phyloP scores from a whole-genome alignment of 1,140 invertebrate species.

The Bombus waltoni region DNA sequence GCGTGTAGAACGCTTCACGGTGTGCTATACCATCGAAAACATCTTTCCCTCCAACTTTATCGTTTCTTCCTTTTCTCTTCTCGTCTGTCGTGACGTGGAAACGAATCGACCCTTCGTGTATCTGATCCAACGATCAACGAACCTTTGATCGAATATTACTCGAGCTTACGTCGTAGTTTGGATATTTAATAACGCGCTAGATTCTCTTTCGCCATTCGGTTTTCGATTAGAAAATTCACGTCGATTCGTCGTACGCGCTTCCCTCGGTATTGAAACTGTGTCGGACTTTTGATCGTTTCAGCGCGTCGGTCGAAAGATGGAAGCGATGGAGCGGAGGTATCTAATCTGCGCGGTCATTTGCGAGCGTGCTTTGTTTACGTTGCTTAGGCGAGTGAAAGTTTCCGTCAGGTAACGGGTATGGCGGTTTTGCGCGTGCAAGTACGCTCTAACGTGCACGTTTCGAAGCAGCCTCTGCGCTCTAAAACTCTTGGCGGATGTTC shows the following conservation, averaged over 20 bases:
- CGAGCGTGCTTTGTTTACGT: slow-evolving; percentile 62
- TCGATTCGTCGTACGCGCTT: too few species aligned
- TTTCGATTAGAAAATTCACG: too few species aligned
- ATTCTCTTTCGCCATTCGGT: too few species aligned
- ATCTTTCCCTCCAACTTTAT: background rate
- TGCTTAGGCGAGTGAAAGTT: slow-evolving; percentile 66
- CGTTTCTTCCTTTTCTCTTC: too few species aligned
- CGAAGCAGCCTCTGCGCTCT: background rate
- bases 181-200: too few species aligned
- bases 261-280: too few species aligned
- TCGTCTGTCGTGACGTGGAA: too few species aligned
- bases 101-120: fast-evolving
- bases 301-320: background rate
- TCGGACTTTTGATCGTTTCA: background rate
- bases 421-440: slow-evolving; percentile 31
- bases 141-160: too few species aligned
- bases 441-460: background rate
- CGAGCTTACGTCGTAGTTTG: too few species aligned
- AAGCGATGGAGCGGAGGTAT: background rate
- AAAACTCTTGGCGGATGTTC: slow-evolving; percentile 3
- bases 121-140: too few species aligned
- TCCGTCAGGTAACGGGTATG: slow-evolving; percentile 27
- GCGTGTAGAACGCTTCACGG: background rate
- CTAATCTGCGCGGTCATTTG: slow-evolving; percentile 47
- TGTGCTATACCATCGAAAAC: background rate